phyloP scores from a whole-genome alignment of 2,888 invertebrate genomes.

The Drosophila incognita region DNA sequence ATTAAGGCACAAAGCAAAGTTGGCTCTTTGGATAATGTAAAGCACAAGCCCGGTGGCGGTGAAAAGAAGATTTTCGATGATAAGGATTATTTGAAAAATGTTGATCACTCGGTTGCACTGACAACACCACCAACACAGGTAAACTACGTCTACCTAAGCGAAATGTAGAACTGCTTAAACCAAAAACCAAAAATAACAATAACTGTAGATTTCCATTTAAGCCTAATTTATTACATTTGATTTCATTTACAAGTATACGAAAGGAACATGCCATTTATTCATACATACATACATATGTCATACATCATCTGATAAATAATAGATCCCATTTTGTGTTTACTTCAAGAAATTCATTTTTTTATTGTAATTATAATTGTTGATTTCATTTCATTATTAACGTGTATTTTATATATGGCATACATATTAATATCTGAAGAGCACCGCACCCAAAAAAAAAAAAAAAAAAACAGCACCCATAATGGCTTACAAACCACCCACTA shows the following conservation, averaged over 20 bases:
- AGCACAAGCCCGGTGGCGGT: conserved; percentile 95
- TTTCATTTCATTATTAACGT: conserved; percentile 47
- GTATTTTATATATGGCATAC: conserved; percentile 22
- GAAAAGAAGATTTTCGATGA: conserved; percentile 97
- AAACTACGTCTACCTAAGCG: conserved; percentile 75
- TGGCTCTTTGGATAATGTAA: conserved; percentile 95
- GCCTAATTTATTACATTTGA: conserved; percentile 42
- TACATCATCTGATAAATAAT: conserved; percentile 19
- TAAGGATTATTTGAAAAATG: conserved; percentile 95
- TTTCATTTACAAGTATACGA: conserved; percentile 41
- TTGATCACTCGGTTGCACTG: conserved; percentile 87
- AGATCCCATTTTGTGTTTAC: conserved; percentile 74
- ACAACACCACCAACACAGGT: conserved; percentile 87
- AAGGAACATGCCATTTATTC: conserved; percentile 2
- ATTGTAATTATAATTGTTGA: conserved; percentile 58
- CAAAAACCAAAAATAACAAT: not conserved
- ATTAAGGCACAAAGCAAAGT: conserved; percentile 97
- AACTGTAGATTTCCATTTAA: conserved; percentile 14
- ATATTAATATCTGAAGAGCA: conserved; percentile 52
- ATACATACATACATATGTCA: conserved; percentile 17
- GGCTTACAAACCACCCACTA: conserved; percentile 26
- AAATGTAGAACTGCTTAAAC: conserved; percentile 21
- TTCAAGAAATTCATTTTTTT: conserved; percentile 76
- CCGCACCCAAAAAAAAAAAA: conserved; percentile 56
- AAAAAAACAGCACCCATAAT: conserved; percentile 40